Evolutionary conservation across 2,888 invertebrate species (phyloP), one percentile per base, ranked within the genome.

Genomic region (Phaonia tiefii): DNA sequence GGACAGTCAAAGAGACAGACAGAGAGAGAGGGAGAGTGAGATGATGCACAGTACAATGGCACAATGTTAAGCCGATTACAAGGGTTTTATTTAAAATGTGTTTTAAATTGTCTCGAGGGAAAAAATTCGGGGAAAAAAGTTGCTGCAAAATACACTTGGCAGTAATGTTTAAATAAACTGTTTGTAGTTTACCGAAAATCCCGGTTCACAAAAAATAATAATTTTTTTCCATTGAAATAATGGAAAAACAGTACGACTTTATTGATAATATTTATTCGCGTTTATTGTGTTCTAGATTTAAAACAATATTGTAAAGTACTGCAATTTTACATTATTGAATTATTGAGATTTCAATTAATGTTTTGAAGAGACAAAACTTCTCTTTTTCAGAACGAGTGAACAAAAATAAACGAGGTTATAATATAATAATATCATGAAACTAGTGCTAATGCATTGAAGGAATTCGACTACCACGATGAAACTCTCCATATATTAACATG

Each of bases 31-130:
- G n/a, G n/a, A n/a, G n/a, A n/a, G n/a, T 31, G 58, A 7, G 13
- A 54, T 13, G 25, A 31, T 4, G 31, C 13, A 58, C 15, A 60
- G 11, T 60, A 39, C 31, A 54, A 54, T 60, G 15, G 37, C 31
- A 60, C 54, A 65, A 8, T 37, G n/a, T 74, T 74, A 74, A 74
- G 73, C 65, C 56, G 73, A 74, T 74, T 74, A 74, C 65, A 56
- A 54, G 22, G 22, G 49, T 15, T 51, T 73, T 65, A 56, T 39
- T 8, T 31, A 60, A 60, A 60, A 60, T 10, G 22, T 22, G 20
- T 58, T 58, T 26, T 56, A 25, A 15, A 13, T 22, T 25, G 31
- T 31, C n/a, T n/a, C 8, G 31, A 31, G 8, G 3, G 37, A n/a
- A n/a, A n/a, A 37, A n/a, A 56, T 1, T 31, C 7, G 1, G 26